Evolutionary conservation across 2,888 invertebrate genomes (phyloP).

Genomic region (Yponomeuta plumbellus): DNA sequence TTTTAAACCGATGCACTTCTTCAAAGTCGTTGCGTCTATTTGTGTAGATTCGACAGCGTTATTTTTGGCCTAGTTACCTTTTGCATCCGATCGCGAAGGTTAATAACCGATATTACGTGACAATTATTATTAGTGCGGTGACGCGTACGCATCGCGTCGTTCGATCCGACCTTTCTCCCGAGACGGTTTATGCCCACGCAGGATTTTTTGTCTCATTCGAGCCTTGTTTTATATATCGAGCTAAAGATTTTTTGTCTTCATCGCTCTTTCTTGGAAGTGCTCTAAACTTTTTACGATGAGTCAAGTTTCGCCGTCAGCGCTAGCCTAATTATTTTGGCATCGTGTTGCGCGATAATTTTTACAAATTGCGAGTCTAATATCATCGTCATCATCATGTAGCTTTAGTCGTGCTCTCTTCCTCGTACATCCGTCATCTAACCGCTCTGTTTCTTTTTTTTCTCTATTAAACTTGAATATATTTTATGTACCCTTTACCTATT

Average conservation of each 20-base stretch:
- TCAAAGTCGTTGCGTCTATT: neutral
- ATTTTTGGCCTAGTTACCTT: constrained; percentile 4
- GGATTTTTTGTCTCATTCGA: constrained; percentile 31
- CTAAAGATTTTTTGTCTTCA: neutral
- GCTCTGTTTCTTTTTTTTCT: neutral
- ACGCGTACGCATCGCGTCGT: constrained; percentile 25
- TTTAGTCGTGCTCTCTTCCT: neutral
- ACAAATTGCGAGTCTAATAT: neutral
- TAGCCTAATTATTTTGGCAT: neutral
- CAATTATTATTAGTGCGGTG: constrained; percentile 35
- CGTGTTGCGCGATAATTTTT: constrained; percentile 2
- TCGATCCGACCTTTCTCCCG: constrained; percentile 35
- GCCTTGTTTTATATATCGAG: neutral
- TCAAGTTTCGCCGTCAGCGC: neutral
- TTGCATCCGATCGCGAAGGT: constrained; percentile 12
- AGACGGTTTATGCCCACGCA: constrained; percentile 49
- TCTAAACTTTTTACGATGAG: constrained; percentile 6
- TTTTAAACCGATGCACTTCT: constrained; percentile 2
- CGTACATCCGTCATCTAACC: neutral
- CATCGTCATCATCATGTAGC: neutral
- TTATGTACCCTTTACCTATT: no score
- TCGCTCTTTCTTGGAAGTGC: constrained; percentile 4
- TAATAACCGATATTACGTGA: constrained; percentile 23
- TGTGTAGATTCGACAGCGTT: neutral
- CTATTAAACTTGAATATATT: neutral